phyloP scores from a whole-genome alignment of 2,113 vertebrate species.

The Zeus faber region DNA sequence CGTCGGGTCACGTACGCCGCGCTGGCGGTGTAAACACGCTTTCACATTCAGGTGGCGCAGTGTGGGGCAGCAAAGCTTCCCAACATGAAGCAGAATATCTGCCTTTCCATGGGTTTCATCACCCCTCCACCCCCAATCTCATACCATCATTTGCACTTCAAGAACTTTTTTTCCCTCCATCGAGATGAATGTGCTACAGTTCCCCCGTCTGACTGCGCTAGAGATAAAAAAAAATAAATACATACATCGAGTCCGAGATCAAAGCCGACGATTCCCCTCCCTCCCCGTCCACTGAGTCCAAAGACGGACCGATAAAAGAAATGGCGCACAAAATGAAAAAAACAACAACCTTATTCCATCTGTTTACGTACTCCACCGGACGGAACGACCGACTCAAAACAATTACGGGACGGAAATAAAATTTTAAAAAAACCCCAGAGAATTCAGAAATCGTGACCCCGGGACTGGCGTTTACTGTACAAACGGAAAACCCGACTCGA shows the following conservation, averaged over 20 bases:
- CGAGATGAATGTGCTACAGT: not conserved
- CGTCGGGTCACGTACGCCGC: not conserved
- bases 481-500: not conserved
- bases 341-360: no score
- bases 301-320: no score
- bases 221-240: slow-evolving; percentile 8
- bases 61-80: not conserved
- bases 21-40: not conserved
- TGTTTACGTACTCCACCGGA: no score
- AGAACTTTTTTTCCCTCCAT: slow-evolving; percentile 17
- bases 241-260: not conserved
- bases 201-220: not conserved
- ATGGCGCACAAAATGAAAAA: no score
- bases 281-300: no score
- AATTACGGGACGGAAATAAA: no score
- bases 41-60: not conserved
- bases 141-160: slow-evolving; percentile 25
- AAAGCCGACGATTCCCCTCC: slow-evolving; percentile 1
- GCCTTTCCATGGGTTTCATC: slow-evolving; percentile 14
- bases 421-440: not conserved
- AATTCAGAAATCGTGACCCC: slow-evolving; percentile 27
- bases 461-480: not conserved
- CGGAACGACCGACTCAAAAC: no score
- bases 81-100: not conserved
- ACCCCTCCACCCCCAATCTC: not conserved